Evolutionary conservation across 1,140 invertebrate genomes (phyloP), one percentile per base, ranked within the genome.

Genomic region (Homalodisca vitripennis): DNA sequence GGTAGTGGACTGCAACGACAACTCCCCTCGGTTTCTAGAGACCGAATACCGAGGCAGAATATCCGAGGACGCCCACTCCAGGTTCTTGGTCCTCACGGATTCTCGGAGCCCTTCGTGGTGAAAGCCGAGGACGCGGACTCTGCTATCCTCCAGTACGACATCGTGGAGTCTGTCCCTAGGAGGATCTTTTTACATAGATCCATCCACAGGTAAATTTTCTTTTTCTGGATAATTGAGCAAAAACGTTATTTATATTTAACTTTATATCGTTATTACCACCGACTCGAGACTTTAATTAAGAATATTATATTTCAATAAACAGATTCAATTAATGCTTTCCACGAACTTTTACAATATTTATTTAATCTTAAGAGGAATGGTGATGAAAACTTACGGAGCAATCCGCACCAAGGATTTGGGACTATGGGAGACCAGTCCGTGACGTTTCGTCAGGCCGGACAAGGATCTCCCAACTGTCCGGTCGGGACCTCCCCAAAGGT

Each of bases 1-100:
- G 0, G 79, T 92, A 2, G 88, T 86, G 3, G 94, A 97, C 81
- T 81, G 94, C 0, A 95, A 96, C 78, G 93, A 97, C 75, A 95
- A 96, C 80, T 81, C 87, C 10, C 95, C 95, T 0, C 80, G 85
- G 72, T 98, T 97, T 79, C 86, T 87, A 0, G 84, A 91, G 78
- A 81, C 85, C 2, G 82, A 87, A 10, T 97, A 95, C 79, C 90
- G 88, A 70, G 89, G 93, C 10, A 89, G 89, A 30, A 82, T 98
- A 53, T 86, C 89, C 1, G 94, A 98, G 81, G 92, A 95, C 78
- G 89, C 91, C 0, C 88, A 91, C 76, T 78, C 91, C 14, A 90
- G 91, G 1, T 92, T 91, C 1, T 79, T 93, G 17, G 88, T 94
- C 0, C 80, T 93, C 3, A 86, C 85, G 1, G 83, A 86, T 48